Evolutionary conservation across 2,888 invertebrate genomes (phyloP), one percentile per base, ranked within the genome.

Genomic region (Andrena marginata): DNA sequence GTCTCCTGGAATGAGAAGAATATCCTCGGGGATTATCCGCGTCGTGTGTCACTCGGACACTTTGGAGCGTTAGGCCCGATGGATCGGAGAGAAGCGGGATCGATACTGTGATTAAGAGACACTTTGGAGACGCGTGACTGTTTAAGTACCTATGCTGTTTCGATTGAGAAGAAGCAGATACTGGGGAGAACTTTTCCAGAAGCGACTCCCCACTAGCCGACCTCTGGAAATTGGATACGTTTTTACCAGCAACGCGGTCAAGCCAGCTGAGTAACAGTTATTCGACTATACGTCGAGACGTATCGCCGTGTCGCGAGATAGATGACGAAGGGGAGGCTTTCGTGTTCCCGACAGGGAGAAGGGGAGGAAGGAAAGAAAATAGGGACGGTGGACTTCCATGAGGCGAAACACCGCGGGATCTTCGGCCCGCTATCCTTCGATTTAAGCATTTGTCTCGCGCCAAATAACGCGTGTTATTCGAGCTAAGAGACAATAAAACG

Each of bases 381-480:
- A 69, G 23, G 73, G 49, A 70, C 69, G 31, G 31, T 26, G 63
- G 65, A 51, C 51, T 77, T 79, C 86, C 79, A 87, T 75, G 87
- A 87, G 68, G 73, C 80, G 82, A 88, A 83, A 79, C 80, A 80
- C 75, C 74, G 77, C 80, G 77, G 60, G 60, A 63, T 80, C 80
- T 76, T 62, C 65, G 42, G 49, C 54, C 48, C 76, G 48, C 29
- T 80, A 76, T 89, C 82, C 74, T 85, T 87, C 88, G 86, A 87
- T 85, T 87, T 80, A 71, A 80, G 85, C 91, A 90, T 92, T 92
- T 91, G 87, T 92, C 92, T 90, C 86, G 72, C 80, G 86, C 85
- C 90, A 91, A 92, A 92, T 91, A 92, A 92, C 89, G 89, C 92
- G 90, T 90, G 89, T 89, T 91, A 91, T 91, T 92, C 87, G 84